phyloP scores from a whole-genome alignment of 1,140 invertebrate species.

The Ladona fulva region DNA sequence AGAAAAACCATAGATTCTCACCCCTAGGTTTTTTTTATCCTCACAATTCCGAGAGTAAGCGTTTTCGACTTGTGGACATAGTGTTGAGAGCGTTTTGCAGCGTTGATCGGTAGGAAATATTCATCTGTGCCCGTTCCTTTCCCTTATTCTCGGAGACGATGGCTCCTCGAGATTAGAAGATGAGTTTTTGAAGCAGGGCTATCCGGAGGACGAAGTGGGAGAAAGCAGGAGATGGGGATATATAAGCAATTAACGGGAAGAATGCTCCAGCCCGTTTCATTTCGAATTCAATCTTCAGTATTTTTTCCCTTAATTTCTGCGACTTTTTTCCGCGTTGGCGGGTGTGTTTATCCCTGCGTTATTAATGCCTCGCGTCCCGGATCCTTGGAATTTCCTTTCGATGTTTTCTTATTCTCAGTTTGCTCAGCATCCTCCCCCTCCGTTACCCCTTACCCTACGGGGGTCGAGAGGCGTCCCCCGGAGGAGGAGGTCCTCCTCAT shows the following conservation, averaged over 20 bases:
- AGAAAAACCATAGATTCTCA: no score
- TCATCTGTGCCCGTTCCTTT: neutral
- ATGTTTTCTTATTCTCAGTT: neutral
- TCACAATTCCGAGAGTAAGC: no score
- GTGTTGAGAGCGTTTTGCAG: no score
- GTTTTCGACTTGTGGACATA: no score
- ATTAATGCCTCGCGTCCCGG: neutral
- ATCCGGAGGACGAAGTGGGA: neutral
- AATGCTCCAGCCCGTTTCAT: neutral
- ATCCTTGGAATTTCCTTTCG: neutral
- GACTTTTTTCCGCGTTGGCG: neutral
- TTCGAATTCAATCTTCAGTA: neutral
- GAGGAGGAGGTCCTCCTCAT: no score
- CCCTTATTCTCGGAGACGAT: neutral
- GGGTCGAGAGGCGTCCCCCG: neutral
- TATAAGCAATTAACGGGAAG: neutral
- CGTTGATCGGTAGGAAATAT: neutral
- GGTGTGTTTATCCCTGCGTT: neutral
- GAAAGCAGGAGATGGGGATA: neutral
- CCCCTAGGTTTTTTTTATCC: no score
- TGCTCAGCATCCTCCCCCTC: neutral
- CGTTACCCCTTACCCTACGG: neutral
- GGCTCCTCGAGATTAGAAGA: neutral
- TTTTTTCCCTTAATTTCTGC: constrained; percentile 6
- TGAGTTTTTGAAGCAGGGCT: neutral